A percentile compares a stretch with the other conserved stretches of the same genome.
Conservation (phyloP, 1,140 invertebrate species). For the Ruditapes philippinarum region DNA sequence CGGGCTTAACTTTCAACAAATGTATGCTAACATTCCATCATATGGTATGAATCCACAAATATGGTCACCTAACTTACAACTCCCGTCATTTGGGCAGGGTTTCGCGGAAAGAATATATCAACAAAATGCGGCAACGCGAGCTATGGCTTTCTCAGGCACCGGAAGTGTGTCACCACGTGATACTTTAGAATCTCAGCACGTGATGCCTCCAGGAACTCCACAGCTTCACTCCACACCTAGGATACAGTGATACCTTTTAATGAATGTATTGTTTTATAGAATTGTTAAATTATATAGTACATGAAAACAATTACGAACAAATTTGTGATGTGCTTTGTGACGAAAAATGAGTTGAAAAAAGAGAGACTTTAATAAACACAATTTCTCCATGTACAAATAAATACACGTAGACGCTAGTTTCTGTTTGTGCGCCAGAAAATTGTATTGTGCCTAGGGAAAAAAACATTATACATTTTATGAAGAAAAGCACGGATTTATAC, state of each 20-base stretch:
- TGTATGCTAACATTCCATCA: slow-evolving; percentile 44
- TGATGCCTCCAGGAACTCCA: not conserved
- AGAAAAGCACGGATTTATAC: no score
- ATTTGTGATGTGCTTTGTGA: no score
- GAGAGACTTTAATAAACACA: no score
- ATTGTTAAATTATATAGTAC: no score
- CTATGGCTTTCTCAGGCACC: not conserved
- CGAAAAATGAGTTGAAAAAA: no score
- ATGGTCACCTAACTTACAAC: slow-evolving; percentile 45
- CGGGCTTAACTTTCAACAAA: slow-evolving; percentile 49
- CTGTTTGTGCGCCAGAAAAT: no score
- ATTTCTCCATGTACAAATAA: no score
- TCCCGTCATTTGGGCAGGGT: not conserved
- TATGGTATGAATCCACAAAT: slow-evolving; percentile 54
- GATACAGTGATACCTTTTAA: slow-evolving; percentile 42
- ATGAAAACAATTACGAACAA: not conserved
- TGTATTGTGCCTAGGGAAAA: no score
- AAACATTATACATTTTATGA: no score
- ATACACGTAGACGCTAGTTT: no score
- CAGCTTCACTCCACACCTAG: slow-evolving; percentile 49
- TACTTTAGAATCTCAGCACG: not conserved
- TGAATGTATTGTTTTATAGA: no score
- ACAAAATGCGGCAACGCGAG: not conserved
- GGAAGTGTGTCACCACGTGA: slow-evolving; percentile 44
- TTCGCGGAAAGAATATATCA: not conserved